phyloP scores from a whole-genome alignment of 2,888 invertebrate genomes.

The Metellina segmentata region DNA sequence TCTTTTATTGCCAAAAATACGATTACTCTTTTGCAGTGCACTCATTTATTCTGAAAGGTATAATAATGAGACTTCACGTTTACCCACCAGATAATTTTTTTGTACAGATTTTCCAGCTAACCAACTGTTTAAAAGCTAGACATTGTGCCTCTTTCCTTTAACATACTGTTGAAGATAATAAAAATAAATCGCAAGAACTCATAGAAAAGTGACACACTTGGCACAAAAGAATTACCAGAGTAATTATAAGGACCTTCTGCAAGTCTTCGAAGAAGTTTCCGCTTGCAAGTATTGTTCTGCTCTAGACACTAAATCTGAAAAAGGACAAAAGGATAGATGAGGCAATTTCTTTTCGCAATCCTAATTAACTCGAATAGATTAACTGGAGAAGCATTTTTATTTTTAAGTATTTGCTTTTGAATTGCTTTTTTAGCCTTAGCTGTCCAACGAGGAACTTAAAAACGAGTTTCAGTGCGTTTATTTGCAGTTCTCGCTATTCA shows the following conservation, averaged over 20 bases:
- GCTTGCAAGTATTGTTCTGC: not conserved
- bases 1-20: not conserved
- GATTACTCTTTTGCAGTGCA: not conserved
- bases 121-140: not conserved
- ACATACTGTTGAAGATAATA: not conserved
- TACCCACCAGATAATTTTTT: not conserved
- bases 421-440: not conserved
- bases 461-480: not conserved
- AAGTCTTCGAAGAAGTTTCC: not conserved
- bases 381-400: not conserved
- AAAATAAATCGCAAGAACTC: not conserved
- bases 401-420: not conserved
- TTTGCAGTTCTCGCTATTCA: not conserved
- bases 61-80: not conserved
- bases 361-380: slow-evolving; percentile 18
- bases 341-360: slow-evolving; percentile 3
- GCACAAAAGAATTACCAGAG: not conserved
- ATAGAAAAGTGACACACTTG: not conserved
- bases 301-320: not conserved
- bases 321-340: not conserved
- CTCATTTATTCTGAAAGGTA: not conserved
- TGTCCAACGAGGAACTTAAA: not conserved
- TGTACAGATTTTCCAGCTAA: not conserved
- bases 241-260: not conserved
- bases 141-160: not conserved